Conservation (phyloP, 2,888 invertebrate species). For the Operophtera brumata region DNA sequence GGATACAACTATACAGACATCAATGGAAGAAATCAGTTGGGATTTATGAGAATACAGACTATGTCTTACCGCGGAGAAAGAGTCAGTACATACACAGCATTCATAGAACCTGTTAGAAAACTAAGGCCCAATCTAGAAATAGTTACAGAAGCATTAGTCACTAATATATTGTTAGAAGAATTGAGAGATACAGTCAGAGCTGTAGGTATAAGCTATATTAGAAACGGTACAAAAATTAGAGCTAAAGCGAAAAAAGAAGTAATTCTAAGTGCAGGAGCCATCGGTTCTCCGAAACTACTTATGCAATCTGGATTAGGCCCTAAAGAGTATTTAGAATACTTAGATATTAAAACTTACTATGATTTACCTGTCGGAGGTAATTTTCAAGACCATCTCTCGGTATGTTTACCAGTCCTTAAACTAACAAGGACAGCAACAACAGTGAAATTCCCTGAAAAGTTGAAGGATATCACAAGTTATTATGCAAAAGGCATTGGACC, state of each 20-base stretch:
- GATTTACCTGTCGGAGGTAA: conserved; percentile 72
- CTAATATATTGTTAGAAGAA: conserved; percentile 58
- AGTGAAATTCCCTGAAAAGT: conserved; percentile 61
- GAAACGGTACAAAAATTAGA: conserved; percentile 64
- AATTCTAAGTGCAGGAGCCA: conserved; percentile 68
- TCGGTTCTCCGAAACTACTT: conserved; percentile 68
- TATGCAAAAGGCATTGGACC: conserved; percentile 68
- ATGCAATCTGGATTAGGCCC: conserved; percentile 75
- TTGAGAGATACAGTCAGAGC: conserved; percentile 47
- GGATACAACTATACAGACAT: conserved; percentile 73
- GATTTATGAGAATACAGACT: conserved; percentile 72
- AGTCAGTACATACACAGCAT: conserved; percentile 71
- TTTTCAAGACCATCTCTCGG: conserved; percentile 73
- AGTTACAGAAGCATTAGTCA: conserved; percentile 66
- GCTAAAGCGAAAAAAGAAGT: conserved; percentile 61
- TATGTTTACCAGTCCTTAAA: conserved; percentile 70
- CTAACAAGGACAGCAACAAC: conserved; percentile 61
- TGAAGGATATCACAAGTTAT: conserved; percentile 69
- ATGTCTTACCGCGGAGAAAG: conserved; percentile 72
- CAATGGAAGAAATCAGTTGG: conserved; percentile 68
- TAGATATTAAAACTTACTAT: conserved; percentile 55
- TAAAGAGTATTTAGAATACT: conserved; percentile 69
- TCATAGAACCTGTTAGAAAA: conserved; percentile 68
- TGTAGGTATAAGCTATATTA: conserved; percentile 61
- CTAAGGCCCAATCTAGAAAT: conserved; percentile 62